phyloP scores from a whole-genome alignment of 2,888 invertebrate genomes.

The Scaptomyza parva region DNA sequence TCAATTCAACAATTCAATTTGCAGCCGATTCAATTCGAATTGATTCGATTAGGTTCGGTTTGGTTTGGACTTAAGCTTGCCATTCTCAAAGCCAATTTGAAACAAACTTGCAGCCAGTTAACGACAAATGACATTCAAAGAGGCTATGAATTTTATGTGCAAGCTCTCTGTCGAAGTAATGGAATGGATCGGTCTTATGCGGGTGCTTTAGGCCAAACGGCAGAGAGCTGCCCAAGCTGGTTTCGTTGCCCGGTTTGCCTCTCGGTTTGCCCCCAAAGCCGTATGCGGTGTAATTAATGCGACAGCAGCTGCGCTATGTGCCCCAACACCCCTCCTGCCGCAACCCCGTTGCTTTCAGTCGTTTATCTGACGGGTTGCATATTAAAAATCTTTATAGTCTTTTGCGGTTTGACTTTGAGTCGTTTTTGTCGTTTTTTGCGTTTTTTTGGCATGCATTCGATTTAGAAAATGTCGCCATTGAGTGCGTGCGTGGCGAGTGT shows the following conservation, averaged over 20 bases:
- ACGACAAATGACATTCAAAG: slow-evolving; percentile 78
- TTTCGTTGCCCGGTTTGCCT: slow-evolving; percentile 31
- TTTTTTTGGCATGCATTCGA: slow-evolving; percentile 76
- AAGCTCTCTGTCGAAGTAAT: slow-evolving; percentile 50
- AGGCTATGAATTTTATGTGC: slow-evolving; percentile 73
- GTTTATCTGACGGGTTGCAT: slow-evolving; percentile 71
- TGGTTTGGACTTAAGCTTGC: slow-evolving; percentile 19
- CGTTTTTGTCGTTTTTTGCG: slow-evolving; percentile 10
- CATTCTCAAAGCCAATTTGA: slow-evolving; percentile 51
- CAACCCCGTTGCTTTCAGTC: slow-evolving; percentile 9
- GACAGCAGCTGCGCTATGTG: slow-evolving; percentile 76
- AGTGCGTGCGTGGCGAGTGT: slow-evolving; percentile 78
- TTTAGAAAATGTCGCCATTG: slow-evolving; percentile 74
- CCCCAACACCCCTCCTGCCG: slow-evolving; percentile 42
- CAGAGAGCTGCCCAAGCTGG: slow-evolving; percentile 62
- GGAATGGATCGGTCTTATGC: slow-evolving; percentile 47
- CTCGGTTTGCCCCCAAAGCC: slow-evolving; percentile 32
- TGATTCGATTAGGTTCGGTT: slow-evolving; percentile 37
- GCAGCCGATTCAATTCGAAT: background rate
- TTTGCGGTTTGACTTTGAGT: slow-evolving; percentile 77
- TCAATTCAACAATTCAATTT: slow-evolving; percentile 5
- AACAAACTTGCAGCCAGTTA: slow-evolving; percentile 71
- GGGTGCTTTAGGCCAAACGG: slow-evolving; percentile 33
- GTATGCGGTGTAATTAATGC: slow-evolving; percentile 75
- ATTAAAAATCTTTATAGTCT: slow-evolving; percentile 77